Conservation (phyloP, 2,797 vertebrate genomes). For the Microctenopoma stevenorrisi region DNA sequence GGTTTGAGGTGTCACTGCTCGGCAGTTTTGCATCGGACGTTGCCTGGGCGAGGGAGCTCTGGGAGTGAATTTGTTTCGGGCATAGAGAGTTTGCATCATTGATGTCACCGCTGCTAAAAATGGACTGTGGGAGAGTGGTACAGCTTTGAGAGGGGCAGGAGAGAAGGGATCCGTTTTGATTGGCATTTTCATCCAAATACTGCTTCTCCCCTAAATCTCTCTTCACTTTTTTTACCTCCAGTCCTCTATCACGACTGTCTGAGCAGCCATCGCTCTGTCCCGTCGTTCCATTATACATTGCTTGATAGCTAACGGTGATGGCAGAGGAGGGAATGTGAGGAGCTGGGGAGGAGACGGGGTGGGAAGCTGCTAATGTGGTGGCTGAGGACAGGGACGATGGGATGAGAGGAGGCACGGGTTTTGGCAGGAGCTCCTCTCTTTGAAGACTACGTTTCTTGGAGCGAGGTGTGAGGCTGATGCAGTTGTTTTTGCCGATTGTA, state of each 20-base stretch:
- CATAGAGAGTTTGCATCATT: conserved; percentile 35
- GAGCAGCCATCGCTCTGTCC: conserved; percentile 57
- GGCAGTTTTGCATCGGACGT: conserved; percentile 36
- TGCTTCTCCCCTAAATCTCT: conserved; percentile 79
- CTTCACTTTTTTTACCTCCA: conserved; percentile 91
- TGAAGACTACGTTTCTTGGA: conserved; percentile 93
- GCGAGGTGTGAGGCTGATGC: conserved; percentile 87
- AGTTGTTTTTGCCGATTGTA: conserved; percentile 84
- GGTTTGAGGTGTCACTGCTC: conserved; percentile 47
- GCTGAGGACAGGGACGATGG: conserved; percentile 53
- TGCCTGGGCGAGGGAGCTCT: conserved; percentile 49
- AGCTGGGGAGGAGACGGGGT: conserved; percentile 45
- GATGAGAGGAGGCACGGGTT: conserved; percentile 67
- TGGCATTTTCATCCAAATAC: conserved; percentile 73
- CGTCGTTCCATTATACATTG: conserved; percentile 83
- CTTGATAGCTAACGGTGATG: conserved; percentile 73
- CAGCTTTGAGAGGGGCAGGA: conserved; percentile 58
- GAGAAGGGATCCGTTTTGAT: conserved; percentile 73
- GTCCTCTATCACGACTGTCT: conserved; percentile 77
- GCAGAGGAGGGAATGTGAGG: conserved; percentile 47
- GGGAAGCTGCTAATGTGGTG: conserved; percentile 34
- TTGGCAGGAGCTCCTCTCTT: conserved; percentile 74
- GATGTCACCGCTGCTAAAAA: conserved; percentile 59
- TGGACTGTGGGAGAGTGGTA: conserved; percentile 40
- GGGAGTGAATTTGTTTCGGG: conserved; percentile 45